Evolutionary conservation across 2,113 vertebrate genomes (phyloP).

Genomic region (Lamprotornis superbus): DNA sequence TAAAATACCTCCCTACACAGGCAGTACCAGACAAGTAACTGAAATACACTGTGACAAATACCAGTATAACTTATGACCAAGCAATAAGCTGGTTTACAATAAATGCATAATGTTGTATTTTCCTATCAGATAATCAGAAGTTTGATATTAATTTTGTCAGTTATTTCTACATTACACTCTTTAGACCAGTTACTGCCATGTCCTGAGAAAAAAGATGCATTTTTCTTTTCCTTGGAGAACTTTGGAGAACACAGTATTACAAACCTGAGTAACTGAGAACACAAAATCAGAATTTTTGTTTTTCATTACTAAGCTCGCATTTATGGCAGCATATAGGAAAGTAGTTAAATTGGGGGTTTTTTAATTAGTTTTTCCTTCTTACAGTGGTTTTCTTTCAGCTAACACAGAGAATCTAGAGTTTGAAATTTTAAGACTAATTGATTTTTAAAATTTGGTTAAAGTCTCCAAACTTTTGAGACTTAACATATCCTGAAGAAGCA

Average conservation of each 20-base stretch:
- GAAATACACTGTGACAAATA: not conserved
- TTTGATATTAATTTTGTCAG: not conserved
- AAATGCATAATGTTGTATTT: not conserved
- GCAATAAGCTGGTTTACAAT: not conserved
- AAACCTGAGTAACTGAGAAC: not conserved
- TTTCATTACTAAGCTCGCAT: not conserved
- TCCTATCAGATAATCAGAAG: not conserved
- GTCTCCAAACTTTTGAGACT: not conserved
- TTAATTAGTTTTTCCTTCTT: not conserved
- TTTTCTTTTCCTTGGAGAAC: not conserved
- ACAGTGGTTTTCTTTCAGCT: not conserved
- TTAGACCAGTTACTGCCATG: not conserved
- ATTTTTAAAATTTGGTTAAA: not conserved
- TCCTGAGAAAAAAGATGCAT: not conserved
- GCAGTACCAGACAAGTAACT: not conserved
- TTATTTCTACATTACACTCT: not conserved
- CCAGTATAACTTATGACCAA: not conserved
- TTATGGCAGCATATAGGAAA: not conserved
- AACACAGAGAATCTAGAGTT: not conserved
- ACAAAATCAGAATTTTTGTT: not conserved
- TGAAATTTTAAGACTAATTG: not conserved
- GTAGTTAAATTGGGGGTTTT: not conserved
- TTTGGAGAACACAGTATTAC: not conserved
- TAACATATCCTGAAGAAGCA: not conserved
- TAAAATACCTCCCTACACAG: not conserved